These are phyloP conservation scores for Ricordea florida DNA, from an alignment of 92 coral and sea anemone species.

Conservation along the genomic window DNA sequence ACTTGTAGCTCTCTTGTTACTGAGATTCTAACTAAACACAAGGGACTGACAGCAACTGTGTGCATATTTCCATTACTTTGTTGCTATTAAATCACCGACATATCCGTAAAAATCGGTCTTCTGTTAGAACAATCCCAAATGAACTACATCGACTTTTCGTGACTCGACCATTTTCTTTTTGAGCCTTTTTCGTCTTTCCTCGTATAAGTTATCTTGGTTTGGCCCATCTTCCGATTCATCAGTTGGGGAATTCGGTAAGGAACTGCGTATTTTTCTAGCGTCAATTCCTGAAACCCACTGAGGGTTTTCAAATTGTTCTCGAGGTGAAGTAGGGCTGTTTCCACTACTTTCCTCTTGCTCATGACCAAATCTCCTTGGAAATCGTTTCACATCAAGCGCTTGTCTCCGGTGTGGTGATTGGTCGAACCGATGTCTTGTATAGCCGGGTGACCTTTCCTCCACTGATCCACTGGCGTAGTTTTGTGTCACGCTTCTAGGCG, in stretches of 20 bases:
- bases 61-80: no score
- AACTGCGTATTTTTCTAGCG: conserved; percentile 42
- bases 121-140: conserved; percentile 74
- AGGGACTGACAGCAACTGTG: no score
- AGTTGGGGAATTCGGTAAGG: conserved; percentile 39
- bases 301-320: conserved; percentile 19
- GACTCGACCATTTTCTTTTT: conserved; percentile 69
- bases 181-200: conserved; percentile 60
- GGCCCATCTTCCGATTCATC: conserved; percentile 1
- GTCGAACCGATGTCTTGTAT: background rate
- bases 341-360: no score
- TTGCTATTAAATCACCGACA: no score
- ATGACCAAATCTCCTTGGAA: conserved; percentile 2
- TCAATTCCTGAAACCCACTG: conserved; percentile 2
- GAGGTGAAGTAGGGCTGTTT: no score
- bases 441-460: no score
- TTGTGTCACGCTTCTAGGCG: no score
- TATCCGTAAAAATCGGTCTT: background rate
- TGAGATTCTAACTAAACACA: no score
- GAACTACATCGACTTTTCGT: conserved; percentile 73
- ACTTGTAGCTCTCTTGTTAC: no score
- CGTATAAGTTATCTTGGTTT: conserved; percentile 24
- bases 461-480: background rate
- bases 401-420: conserved; percentile 6
- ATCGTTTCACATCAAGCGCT: conserved; percentile 1